Base-by-base conservation (phyloP, 2,797 vertebrate species). In the Mustela erminea region DNA sequence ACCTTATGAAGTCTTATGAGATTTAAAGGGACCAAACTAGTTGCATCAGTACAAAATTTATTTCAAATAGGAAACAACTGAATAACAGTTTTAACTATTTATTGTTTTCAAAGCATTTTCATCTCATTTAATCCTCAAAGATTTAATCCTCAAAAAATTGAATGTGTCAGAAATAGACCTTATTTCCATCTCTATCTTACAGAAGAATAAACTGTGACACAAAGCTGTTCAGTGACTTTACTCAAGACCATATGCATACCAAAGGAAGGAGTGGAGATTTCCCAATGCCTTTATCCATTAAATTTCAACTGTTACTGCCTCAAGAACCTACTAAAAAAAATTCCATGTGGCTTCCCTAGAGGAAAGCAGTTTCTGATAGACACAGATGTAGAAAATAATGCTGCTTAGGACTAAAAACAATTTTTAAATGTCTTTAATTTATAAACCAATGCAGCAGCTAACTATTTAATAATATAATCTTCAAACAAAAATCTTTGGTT, bases 311-410 rank as follows among this genome's bases (percentile, higher is more conserved):
- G 17, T 43, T 68, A 70, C 0, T 60, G 15, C 15, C 64, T 92
- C 20, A 77, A 88, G 66, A 93, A 95, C 77, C 58, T 77, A 93
- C 20, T 20, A 54, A 29, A 92, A 89, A 93, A 96, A 52, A 41
- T 78, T 66, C 27, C n/a, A 84, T 21, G 29, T 43, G 70, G 32
- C 25, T 89, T 83, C n/a, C 29, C 23, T 60, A 84, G 21, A 84
- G 49, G 27, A 84, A 87, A 74, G 70, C 4, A 70, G 18, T 93
- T 78, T 77, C 70, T 72, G 52, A 82, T 60, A 60, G 58, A 52
- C 72, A 78, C 43, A 90, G 29, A 89, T 60, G 20, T 29, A 90
- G 9, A 89, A 96, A 70, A 80, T 62, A 41, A 9, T 60, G 62
- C 23, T 80, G 52, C 23, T 93, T 78, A 68, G 52, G 12, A 68